A percentile compares a stretch with the other conserved stretches of the same genome.
These are phyloP conservation scores for Clarias platycephalus DNA, from an alignment of 2,797 vertebrate genomes.

Conservation along the genomic window DNA sequence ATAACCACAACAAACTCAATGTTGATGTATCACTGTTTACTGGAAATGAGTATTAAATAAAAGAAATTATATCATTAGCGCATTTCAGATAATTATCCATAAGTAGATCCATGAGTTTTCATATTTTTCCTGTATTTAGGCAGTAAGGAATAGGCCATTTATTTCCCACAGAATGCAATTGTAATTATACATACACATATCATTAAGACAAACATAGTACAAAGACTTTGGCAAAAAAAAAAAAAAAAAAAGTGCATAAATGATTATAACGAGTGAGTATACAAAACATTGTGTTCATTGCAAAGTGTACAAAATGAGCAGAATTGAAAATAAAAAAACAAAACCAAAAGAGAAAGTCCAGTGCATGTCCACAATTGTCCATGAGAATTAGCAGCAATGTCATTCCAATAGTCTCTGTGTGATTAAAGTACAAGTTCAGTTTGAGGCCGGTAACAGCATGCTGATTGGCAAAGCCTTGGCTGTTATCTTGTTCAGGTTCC, in stretches of 20 bases:
- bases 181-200: conserved; percentile 62
- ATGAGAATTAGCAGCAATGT: conserved; percentile 66
- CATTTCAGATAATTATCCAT: conserved; percentile 72
- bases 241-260: conserved; percentile 68
- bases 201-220: conserved; percentile 73
- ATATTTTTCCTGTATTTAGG: conserved; percentile 65
- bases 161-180: conserved; percentile 66
- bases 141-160: conserved; percentile 68
- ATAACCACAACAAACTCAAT: conserved; percentile 1
- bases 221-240: conserved; percentile 77
- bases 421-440: conserved; percentile 60
- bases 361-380: conserved; percentile 75
- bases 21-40: conserved; percentile 51
- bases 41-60: conserved; percentile 82
- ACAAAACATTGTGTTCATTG: conserved; percentile 65
- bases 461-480: conserved; percentile 75
- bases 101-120: conserved; percentile 63
- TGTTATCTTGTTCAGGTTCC: conserved; percentile 81
- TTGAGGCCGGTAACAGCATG: conserved; percentile 74
- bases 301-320: conserved; percentile 52
- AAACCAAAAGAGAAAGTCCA: conserved; percentile 65
- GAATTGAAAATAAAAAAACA: conserved; percentile 55
- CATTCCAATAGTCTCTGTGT: conserved; percentile 61
- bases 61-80: conserved; percentile 70
- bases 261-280: conserved; percentile 69